Base-by-base conservation (phyloP, 2,797 vertebrate genomes). In the Melanogrammus aeglefinus region DNA sequence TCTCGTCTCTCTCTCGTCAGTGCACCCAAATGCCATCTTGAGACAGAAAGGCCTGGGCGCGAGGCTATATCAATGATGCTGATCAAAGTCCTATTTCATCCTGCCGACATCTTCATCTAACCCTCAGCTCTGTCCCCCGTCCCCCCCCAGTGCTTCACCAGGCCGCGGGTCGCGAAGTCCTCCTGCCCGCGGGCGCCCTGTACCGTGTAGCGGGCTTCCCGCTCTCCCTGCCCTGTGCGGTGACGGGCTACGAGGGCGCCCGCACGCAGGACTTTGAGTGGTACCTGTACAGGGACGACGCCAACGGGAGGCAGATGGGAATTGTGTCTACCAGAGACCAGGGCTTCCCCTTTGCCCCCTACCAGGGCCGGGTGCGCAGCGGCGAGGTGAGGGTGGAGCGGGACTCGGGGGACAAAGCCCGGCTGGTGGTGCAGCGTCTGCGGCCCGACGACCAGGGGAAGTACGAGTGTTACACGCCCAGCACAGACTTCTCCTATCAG, bases 401-500 rank as follows among this genome's bases (percentile, higher is more conserved):
- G 16, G 90, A 96, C 78, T 93, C 92, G 0, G 96, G 92, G 0
- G 95, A 97, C 14, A 91, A 88, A 0, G 94, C 92, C 63, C 85
- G 94, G 12, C 93, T 97, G 77, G 88, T 92, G 78, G 89, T 97
- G 24, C 92, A 94, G 85, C 94, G 91, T 71, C 92, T 97, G 7
- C 93, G 92, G 1, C 33, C 87, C 3, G 96, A 96, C 14, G 96
- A 97, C 27, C 94, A 95, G 63, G 96, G 96, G 0, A 84, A 91
- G 9, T 97, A 95, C 0, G 96, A 97, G 81, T 97, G 96, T 88
- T 96, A 96, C 91, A 97, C 96, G 0, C 96, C 96, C 14, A 96
- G 94, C 87, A 97, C 96, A 0, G 96, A 97, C 78, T n/a, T 38
- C 6, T 90, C 73, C 10, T 97, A 95, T 91, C 92, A 91, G 63